Base-by-base conservation (phyloP, 2,888 invertebrate genomes). In the Ischnus inquisitorius region DNA sequence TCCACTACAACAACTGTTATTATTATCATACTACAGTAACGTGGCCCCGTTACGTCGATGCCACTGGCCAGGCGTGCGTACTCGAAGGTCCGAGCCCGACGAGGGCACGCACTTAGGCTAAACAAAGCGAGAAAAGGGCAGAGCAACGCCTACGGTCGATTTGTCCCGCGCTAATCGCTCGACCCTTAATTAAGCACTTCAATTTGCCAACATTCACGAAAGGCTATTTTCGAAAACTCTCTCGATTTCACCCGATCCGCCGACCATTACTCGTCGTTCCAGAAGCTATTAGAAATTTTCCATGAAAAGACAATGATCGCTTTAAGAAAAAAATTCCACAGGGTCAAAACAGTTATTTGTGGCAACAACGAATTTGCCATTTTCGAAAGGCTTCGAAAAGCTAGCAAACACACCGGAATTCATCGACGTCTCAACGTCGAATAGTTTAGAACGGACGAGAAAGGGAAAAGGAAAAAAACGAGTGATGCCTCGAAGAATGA, bases 31-130 rank as follows among this genome's bases (percentile, higher is more conserved):
- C 19, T 51, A 19, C 19, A 51, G 51, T 51, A 19, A 60, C 4
- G 60, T n/a, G 14, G 57, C 71, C 43, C 57, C 71, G 57, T 57
- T 71, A 57, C 16, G 57, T 71, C 43, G 25, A 57, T 60, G 54
- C 25, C 14, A 57, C n/a, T 22, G 22, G 71, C 25, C 22, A 2
- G 54, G 22, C 54, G 16, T 57, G 3, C 22, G 28, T 34, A 34
- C 5, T 16, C 71, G 22, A 71, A 39, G 41, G 28, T 25, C 71
- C 39, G 14, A 34, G 22, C 57, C 43, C 69, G 39, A 34, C 25
- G 54, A 41, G 12, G 41, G 3, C 14, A 54, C 14, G 51, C n/a
- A 51, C 16, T 51, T 6, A 19, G 1, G 6, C 48, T 51, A 19
- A 19, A 16, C 51, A 22, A 19, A 34, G 16, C 46, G 34, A 34